A percentile compares a stretch with the other conserved stretches of the same genome.
These are phyloP conservation scores for Platichthys flesus DNA, from an alignment of 2,113 vertebrate genomes.

Conservation along the genomic window DNA sequence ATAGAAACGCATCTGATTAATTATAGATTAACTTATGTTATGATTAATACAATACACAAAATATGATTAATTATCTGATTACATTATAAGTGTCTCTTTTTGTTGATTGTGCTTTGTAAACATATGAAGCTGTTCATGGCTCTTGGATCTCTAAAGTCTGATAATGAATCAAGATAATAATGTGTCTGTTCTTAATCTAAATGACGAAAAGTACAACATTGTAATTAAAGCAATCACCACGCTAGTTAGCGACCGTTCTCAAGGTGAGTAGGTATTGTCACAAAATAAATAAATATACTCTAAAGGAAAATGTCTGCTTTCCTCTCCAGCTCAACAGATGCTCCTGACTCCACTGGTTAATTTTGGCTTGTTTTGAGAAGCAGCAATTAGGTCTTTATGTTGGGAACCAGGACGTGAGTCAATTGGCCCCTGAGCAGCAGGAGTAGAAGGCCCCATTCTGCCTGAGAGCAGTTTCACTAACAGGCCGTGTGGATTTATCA, in stretches of 20 bases:
- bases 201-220: constrained; percentile 20
- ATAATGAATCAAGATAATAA: not conserved
- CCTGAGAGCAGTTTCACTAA: constrained; percentile 38
- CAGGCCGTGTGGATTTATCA: constrained; percentile 53
- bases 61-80: not conserved
- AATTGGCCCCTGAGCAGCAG: constrained; percentile 57
- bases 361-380: constrained; percentile 76
- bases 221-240: constrained; percentile 45
- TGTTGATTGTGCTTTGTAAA: not conserved
- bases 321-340: constrained; percentile 63
- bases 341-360: constrained; percentile 73
- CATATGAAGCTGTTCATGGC: too few species aligned
- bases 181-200: constrained; percentile 12
- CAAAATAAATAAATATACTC: constrained; percentile 41
- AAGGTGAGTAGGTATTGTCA: constrained; percentile 24
- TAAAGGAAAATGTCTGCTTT: constrained; percentile 42
- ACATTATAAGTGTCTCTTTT: not conserved
- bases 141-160: too few species aligned
- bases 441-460: constrained; percentile 59
- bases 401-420: constrained; percentile 65
- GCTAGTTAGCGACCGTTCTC: constrained; percentile 38
- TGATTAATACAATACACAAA: too few species aligned
- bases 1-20: not conserved
- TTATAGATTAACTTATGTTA: not conserved
- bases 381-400: constrained; percentile 74